These are phyloP conservation scores for Globodera ellingtonae DNA, from an alignment of 1,140 invertebrate species.

Conservation along the genomic window DNA sequence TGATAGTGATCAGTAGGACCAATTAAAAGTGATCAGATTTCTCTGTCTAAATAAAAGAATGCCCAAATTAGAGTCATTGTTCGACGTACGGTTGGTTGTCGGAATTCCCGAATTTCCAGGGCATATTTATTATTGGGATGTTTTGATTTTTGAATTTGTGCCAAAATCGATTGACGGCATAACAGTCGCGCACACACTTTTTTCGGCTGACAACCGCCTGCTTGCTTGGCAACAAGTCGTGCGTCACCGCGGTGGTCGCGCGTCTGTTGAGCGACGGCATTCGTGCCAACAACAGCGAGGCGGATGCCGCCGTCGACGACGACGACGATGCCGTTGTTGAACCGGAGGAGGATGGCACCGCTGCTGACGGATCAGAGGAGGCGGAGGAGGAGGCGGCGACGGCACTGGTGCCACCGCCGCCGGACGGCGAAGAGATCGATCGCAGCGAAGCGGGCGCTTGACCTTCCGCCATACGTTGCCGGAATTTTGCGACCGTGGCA, in stretches of 20 bases:
- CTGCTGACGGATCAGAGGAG: no score
- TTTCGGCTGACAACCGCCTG: not conserved
- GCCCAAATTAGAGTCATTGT: no score
- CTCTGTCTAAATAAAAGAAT: no score
- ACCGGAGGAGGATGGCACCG: not conserved
- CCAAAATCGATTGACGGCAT: no score
- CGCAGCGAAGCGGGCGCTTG: not conserved
- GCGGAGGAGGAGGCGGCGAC: no score
- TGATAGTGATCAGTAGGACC: no score
- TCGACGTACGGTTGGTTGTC: no score
- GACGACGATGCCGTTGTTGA: not conserved
- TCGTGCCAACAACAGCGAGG: slow-evolving; percentile 12
- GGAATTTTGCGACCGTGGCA: slow-evolving; percentile 27
- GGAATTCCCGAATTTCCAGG: no score
- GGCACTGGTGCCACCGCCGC: not conserved
- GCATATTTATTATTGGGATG: no score
- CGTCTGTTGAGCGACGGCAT: slow-evolving; percentile 22
- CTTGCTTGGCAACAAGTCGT: slow-evolving; percentile 1
- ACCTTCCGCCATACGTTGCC: slow-evolving; percentile 23
- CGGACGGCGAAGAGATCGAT: not conserved
- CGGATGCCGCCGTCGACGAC: not conserved
- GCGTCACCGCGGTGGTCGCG: slow-evolving; percentile 17
- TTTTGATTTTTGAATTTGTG: not conserved
- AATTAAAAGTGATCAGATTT: no score
- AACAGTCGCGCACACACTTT: not conserved